Percentiles rank a stretch among this genome's conserved stretches.
phyloP scores from a whole-genome alignment of 2,113 vertebrate genomes.

The Barnardius zonarius region DNA sequence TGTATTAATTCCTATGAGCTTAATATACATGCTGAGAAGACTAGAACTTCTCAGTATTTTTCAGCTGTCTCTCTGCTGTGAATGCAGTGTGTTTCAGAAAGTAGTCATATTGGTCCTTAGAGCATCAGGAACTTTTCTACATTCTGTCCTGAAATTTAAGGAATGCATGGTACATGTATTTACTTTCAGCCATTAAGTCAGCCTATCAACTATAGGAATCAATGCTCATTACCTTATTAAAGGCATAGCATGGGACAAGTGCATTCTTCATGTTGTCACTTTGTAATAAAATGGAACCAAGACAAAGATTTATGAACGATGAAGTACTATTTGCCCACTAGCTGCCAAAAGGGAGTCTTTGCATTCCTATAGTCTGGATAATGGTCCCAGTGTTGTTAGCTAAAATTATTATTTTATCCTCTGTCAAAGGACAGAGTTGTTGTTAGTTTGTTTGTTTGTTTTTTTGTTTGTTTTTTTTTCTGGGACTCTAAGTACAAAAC shows the following conservation, averaged over 20 bases:
- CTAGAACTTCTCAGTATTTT: background rate
- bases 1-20: background rate
- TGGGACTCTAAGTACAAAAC: background rate
- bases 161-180: background rate
- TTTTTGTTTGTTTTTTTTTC: background rate
- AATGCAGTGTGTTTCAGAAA: background rate
- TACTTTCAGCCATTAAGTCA: background rate
- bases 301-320: background rate
- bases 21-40: background rate
- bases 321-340: background rate
- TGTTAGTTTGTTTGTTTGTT: background rate
- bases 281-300: background rate
- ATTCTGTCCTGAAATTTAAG: background rate
- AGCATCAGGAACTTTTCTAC: background rate
- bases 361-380: background rate
- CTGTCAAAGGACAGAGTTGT: background rate
- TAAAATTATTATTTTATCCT: background rate
- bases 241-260: background rate
- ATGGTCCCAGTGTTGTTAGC: background rate
- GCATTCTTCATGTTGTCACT: background rate
- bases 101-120: background rate
- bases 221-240: background rate
- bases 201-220: background rate
- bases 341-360: background rate
- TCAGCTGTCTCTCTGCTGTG: background rate